These are phyloP conservation scores for Hartigia nigra DNA, from an alignment of 2,888 invertebrate species.

Conservation along the genomic window DNA sequence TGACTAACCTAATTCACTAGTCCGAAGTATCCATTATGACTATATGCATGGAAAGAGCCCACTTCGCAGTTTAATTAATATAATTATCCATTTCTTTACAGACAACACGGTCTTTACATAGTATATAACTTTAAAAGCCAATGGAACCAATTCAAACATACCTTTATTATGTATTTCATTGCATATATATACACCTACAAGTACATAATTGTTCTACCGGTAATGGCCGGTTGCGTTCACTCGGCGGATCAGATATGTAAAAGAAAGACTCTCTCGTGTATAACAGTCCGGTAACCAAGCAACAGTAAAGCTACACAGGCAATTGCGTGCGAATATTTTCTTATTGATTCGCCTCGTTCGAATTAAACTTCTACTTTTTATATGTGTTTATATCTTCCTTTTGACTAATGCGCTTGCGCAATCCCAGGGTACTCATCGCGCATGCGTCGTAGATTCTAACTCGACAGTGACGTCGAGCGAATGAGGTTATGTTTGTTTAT, in stretches of 20 bases:
- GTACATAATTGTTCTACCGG: neutral
- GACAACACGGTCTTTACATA: neutral
- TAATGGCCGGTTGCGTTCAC: neutral
- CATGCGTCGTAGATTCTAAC: neutral
- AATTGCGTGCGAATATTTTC: neutral
- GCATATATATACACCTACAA: neutral
- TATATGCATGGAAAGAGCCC: neutral
- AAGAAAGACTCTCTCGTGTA: neutral
- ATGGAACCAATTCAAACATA: neutral
- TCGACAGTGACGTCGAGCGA: neutral
- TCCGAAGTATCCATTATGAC: neutral
- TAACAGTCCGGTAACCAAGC: neutral
- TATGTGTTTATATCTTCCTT: neutral
- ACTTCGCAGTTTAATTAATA: constrained; percentile 18
- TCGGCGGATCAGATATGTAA: neutral
- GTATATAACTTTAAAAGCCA: neutral
- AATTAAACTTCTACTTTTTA: neutral
- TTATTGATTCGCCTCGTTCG: neutral
- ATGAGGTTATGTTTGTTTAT: neutral
- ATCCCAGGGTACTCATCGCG: too few species aligned
- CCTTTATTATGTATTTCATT: neutral
- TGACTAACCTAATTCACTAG: neutral
- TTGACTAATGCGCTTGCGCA: too few species aligned
- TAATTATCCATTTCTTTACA: constrained; percentile 23
- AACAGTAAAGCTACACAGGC: too few species aligned